Conservation (phyloP, 92 coral and sea anemone species). For the Desmophyllum pertusum region DNA sequence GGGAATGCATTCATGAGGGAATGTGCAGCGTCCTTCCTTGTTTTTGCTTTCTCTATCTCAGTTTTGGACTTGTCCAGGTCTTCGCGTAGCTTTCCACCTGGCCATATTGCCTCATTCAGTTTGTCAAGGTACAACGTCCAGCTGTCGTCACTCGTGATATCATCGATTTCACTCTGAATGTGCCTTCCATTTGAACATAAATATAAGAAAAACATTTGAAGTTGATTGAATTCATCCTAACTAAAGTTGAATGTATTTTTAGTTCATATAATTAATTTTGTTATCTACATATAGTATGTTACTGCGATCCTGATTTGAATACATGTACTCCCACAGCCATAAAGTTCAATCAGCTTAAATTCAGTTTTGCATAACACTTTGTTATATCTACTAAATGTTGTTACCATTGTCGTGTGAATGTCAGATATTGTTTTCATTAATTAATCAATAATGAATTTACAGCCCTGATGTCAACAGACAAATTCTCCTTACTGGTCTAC, state of each 20-base stretch:
- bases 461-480: too few species aligned
- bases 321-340: too few species aligned
- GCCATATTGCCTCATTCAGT: conserved; percentile 90
- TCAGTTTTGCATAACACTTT: too few species aligned
- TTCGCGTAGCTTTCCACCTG: conserved; percentile 69
- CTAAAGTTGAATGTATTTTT: not conserved
- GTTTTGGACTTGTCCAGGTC: conserved; percentile 31
- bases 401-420: too few species aligned
- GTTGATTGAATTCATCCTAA: not conserved
- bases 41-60: conserved; percentile 67
- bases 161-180: conserved; percentile 72
- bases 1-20: conserved; percentile 74
- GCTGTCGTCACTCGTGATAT: conserved; percentile 77
- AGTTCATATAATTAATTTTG: too few species aligned
- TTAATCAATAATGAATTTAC: too few species aligned
- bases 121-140: conserved; percentile 80
- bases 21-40: conserved; percentile 62
- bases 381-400: too few species aligned
- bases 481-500: too few species aligned
- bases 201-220: not conserved
- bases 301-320: too few species aligned
- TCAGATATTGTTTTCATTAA: too few species aligned
- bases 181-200: conserved; percentile 9
- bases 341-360: too few species aligned
- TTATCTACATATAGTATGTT: too few species aligned